Evolutionary conservation across 1,140 invertebrate species (phyloP).

Genomic region (Zeugodacus cucurbitae): DNA sequence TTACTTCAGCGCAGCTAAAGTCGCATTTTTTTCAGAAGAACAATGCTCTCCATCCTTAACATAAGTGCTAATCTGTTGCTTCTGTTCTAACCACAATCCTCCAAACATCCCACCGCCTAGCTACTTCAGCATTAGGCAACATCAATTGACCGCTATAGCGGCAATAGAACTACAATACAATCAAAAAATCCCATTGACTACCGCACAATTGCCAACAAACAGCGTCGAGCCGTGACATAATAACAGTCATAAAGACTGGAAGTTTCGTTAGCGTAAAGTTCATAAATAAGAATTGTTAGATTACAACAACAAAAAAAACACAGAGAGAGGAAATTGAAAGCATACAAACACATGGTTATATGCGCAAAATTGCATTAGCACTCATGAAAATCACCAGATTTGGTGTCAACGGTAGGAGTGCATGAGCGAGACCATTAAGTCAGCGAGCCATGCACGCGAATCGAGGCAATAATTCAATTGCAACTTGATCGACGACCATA

Average conservation of each 20-base stretch:
- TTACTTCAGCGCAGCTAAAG: too few species aligned
- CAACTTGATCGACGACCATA: neutral
- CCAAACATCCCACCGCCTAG: too few species aligned
- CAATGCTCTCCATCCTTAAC: too few species aligned
- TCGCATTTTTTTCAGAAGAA: too few species aligned
- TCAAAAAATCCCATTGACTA: too few species aligned
- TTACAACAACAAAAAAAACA: neutral
- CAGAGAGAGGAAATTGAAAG: neutral
- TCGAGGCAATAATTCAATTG: slow-evolving; percentile 28
- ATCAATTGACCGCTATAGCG: too few species aligned
- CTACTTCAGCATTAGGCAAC: too few species aligned
- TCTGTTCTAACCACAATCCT: too few species aligned
- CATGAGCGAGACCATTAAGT: neutral
- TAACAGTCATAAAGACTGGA: neutral
- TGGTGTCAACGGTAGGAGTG: neutral
- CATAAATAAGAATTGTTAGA: neutral
- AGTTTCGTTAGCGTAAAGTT: neutral
- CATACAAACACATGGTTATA: neutral
- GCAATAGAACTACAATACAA: too few species aligned
- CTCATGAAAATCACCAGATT: neutral
- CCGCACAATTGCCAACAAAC: too few species aligned
- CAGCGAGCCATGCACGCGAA: neutral
- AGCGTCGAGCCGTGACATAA: neutral
- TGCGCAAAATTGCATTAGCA: neutral
- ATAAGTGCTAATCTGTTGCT: too few species aligned